Conservation (phyloP, 2,113 vertebrate genomes). For the Gavialis gangeticus region DNA sequence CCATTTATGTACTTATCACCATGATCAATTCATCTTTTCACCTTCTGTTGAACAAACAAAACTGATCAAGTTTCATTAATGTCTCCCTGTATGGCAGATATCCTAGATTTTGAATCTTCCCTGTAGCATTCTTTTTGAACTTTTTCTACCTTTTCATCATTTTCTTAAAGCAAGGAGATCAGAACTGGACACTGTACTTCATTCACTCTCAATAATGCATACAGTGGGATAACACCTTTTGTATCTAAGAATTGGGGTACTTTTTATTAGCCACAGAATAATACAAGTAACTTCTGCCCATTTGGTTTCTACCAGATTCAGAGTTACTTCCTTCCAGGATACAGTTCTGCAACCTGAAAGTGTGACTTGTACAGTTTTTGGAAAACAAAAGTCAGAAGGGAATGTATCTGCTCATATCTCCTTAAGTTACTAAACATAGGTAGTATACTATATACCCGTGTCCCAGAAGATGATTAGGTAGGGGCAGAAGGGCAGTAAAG, state of each 20-base stretch:
- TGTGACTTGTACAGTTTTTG: background rate
- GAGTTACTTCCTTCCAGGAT: background rate
- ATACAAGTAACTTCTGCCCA: background rate
- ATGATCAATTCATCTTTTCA: background rate
- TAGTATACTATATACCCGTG: too few relatives aligned
- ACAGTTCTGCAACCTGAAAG: background rate
- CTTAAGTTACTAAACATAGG: background rate
- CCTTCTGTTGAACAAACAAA: background rate
- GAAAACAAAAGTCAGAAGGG: background rate
- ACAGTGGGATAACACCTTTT: rapidly evolving
- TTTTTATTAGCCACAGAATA: background rate
- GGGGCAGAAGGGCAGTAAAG: too few relatives aligned
- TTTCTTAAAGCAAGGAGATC: rapidly evolving
- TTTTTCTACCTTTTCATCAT: too few relatives aligned
- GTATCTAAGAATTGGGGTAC: background rate
- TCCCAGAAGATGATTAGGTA: too few relatives aligned
- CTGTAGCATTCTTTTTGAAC: rapidly evolving
- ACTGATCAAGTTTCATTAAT: background rate
- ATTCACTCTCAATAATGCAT: background rate
- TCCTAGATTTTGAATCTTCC: background rate
- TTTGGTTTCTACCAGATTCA: rapidly evolving
- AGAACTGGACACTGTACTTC: background rate
- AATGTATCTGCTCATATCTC: background rate
- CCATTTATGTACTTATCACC: too few relatives aligned
- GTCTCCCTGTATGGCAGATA: rapidly evolving